These are phyloP conservation scores for Saccopteryx bilineata DNA, from an alignment of 2,113 vertebrate genomes.

Conservation along the genomic window DNA sequence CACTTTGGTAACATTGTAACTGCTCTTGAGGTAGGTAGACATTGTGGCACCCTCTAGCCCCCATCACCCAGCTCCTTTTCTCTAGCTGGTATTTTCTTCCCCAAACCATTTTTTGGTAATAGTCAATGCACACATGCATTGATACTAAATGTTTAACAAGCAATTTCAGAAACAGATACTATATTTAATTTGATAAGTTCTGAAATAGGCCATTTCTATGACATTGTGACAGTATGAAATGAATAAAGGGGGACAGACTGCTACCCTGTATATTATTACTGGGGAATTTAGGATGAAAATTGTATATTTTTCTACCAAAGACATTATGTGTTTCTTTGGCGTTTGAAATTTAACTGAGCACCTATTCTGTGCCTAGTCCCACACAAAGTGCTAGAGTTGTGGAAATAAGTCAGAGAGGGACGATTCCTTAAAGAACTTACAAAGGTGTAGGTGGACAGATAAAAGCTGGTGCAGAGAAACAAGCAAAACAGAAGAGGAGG, in stretches of 20 bases:
- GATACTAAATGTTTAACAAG: neutral
- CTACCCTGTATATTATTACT: neutral
- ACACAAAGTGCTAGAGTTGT: neutral
- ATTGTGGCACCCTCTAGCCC: fast-evolving
- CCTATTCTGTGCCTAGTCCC: neutral
- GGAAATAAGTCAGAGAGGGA: neutral
- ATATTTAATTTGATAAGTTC: neutral
- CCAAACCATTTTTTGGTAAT: neutral
- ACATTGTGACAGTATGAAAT: neutral
- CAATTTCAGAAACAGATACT: conserved; percentile 27
- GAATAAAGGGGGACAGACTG: neutral
- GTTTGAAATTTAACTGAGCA: neutral
- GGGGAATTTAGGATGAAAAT: neutral
- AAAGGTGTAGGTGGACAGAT: neutral
- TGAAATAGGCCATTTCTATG: neutral
- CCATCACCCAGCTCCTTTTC: neutral
- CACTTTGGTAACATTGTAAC: neutral
- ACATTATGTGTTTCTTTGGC: neutral
- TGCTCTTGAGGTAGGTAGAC: neutral
- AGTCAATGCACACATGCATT: neutral
- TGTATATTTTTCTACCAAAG: neutral
- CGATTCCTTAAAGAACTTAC: neutral
- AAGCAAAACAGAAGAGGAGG: neutral
- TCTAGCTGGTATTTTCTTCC: neutral
- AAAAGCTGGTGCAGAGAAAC: neutral